A percentile compares a stretch with the other conserved stretches of the same genome.
phyloP scores from a whole-genome alignment of 2,888 invertebrate genomes.

The Thalpophila matura region DNA sequence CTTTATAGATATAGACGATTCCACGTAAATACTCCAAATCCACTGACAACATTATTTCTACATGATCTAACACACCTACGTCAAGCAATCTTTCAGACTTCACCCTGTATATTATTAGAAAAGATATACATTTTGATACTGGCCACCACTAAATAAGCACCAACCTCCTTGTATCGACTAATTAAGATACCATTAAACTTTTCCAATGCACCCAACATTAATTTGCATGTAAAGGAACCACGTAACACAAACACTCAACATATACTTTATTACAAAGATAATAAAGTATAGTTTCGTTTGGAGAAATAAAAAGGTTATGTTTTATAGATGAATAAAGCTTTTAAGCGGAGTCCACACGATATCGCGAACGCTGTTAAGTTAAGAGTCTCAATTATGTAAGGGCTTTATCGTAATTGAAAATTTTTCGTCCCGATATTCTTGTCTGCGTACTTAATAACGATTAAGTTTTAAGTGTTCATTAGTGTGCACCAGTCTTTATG shows the following conservation, averaged over 20 bases:
- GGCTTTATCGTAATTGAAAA: conserved; percentile 64
- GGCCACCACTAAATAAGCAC: conserved; percentile 48
- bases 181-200: conserved; percentile 64
- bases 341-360: conserved; percentile 60
- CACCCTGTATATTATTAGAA: conserved; percentile 24
- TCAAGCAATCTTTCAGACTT: background rate
- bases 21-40: too few species aligned
- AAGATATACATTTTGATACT: conserved; percentile 54
- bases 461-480: conserved; percentile 66
- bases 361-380: conserved; percentile 62
- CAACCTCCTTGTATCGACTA: conserved; percentile 56
- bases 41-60: background rate
- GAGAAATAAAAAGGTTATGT: conserved; percentile 7
- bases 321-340: conserved; percentile 62
- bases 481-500: conserved; percentile 49
- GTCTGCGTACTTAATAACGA: conserved; percentile 59
- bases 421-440: conserved; percentile 57
- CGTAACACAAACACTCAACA: conserved; percentile 20
- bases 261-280: conserved; percentile 17
- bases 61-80: background rate
- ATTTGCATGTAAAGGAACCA: conserved; percentile 60
- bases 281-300: conserved; percentile 37
- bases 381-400: conserved; percentile 65
- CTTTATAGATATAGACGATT: too few species aligned
- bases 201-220: conserved; percentile 58